Percentiles rank a stretch among this genome's conserved stretches.
phyloP scores from a whole-genome alignment of 2,888 invertebrate species.

The Digitonthophagus gazella region DNA sequence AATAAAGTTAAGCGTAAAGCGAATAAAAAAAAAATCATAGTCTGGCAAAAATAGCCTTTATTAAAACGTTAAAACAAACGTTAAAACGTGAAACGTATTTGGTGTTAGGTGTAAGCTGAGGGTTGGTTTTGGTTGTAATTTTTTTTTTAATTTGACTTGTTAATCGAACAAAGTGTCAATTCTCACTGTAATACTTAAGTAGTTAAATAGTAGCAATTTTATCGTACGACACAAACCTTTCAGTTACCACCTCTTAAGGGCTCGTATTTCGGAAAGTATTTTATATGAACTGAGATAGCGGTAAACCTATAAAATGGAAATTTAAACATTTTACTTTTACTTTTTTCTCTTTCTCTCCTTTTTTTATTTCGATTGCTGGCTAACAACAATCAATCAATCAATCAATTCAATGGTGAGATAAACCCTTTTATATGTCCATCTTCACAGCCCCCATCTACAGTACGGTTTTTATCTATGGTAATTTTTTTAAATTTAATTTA shows the following conservation, averaged over 20 bases:
- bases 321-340: slow-evolving; percentile 18
- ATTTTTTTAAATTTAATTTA: no score
- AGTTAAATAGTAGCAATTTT: background rate
- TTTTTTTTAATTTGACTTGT: slow-evolving; percentile 8
- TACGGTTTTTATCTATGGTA: background rate
- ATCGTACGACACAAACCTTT: slow-evolving; percentile 31
- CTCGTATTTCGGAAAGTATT: slow-evolving; percentile 40
- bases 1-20: slow-evolving; percentile 23
- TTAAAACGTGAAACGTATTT: slow-evolving; percentile 11
- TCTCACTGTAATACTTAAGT: background rate
- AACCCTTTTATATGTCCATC: background rate
- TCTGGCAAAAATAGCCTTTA: slow-evolving; percentile 25
- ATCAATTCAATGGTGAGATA: background rate
- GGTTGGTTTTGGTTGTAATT: background rate
- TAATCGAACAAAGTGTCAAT: slow-evolving; percentile 3
- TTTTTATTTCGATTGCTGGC: slow-evolving; percentile 1
- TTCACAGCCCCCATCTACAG: slow-evolving; percentile 6
- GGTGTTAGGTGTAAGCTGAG: slow-evolving; percentile 22
- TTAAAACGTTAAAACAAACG: slow-evolving; percentile 19
- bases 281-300: slow-evolving; percentile 36
- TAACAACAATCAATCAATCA: slow-evolving; percentile 1
- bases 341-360: slow-evolving; percentile 14
- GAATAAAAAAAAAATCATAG: slow-evolving; percentile 21
- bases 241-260: slow-evolving; percentile 31
- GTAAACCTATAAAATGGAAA: slow-evolving; percentile 38